Percentiles rank a stretch among this genome's conserved stretches.
Conservation (phyloP, 2,888 invertebrate genomes). For the Epirrhoe tristata region DNA sequence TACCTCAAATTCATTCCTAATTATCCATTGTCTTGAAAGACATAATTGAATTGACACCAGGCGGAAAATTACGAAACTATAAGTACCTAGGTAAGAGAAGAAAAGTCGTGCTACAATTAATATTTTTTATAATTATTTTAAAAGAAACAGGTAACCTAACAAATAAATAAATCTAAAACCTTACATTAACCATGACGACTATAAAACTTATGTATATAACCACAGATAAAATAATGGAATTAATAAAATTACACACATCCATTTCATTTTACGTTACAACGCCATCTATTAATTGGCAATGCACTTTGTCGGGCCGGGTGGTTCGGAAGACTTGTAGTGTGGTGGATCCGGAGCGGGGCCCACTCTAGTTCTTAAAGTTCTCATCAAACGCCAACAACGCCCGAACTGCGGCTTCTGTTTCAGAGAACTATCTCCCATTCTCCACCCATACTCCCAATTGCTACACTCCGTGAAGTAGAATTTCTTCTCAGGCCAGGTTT, state of each 20-base stretch:
- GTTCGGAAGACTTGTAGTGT: slow-evolving; percentile 55
- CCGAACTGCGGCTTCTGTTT: slow-evolving; percentile 49
- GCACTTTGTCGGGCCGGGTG: slow-evolving; percentile 49
- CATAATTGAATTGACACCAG: too few relatives aligned
- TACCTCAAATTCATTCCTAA: too few relatives aligned
- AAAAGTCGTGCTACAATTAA: not conserved
- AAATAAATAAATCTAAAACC: slow-evolving; percentile 25
- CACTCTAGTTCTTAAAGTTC: slow-evolving; percentile 52
- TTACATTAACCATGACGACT: slow-evolving; percentile 39
- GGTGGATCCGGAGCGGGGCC: slow-evolving; percentile 62
- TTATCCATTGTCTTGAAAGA: too few relatives aligned
- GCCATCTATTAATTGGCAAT: slow-evolving; percentile 15
- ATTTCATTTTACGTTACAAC: slow-evolving; percentile 1
- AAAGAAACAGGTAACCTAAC: slow-evolving; percentile 8
- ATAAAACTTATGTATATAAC: slow-evolving; percentile 31
- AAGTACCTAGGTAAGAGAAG: too few relatives aligned
- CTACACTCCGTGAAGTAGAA: slow-evolving; percentile 61
- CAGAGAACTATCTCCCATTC: slow-evolving; percentile 54
- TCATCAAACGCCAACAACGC: slow-evolving; percentile 58
- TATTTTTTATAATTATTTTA: not conserved
- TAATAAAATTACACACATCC: not conserved
- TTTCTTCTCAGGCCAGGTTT: slow-evolving; percentile 56
- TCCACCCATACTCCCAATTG: slow-evolving; percentile 63
- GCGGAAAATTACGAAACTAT: too few relatives aligned
- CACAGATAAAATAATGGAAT: not conserved